Evolutionary conservation across 2,888 invertebrate genomes (phyloP).

Genomic region (Drosophila suboccidentalis): DNA sequence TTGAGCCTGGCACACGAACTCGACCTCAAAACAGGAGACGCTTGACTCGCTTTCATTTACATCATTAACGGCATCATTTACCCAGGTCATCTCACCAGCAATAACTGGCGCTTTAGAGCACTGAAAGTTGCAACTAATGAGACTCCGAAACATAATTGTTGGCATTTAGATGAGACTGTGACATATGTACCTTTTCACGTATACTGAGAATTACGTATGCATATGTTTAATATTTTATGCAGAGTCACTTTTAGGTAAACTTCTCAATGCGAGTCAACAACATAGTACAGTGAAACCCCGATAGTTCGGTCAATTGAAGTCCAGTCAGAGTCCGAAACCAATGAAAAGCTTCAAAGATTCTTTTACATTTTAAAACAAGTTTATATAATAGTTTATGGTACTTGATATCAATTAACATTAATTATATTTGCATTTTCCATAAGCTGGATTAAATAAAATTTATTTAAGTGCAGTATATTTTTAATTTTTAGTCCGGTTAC

Average conservation of each 20-base stretch:
- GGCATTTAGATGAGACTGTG: constrained; percentile 64
- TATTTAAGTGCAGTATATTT: too few species aligned
- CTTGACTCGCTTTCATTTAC: constrained; percentile 69
- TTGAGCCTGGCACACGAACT: constrained; percentile 53
- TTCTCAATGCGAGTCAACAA: constrained; percentile 2
- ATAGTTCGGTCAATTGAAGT: too few species aligned
- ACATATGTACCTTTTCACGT: constrained; percentile 27
- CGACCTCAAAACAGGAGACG: constrained; percentile 65
- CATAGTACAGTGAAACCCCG: background rate
- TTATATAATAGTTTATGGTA: too few species aligned
- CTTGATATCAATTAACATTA: too few species aligned
- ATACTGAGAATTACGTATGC: constrained; percentile 31
- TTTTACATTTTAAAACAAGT: too few species aligned
- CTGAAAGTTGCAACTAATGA: constrained; percentile 77
- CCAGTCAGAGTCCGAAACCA: too few species aligned
- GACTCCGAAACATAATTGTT: constrained; percentile 80
- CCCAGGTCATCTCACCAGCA: constrained; percentile 29
- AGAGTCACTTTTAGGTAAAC: constrained; percentile 6
- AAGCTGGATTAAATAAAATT: too few species aligned
- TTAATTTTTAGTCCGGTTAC: too few species aligned
- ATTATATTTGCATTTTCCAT: too few species aligned
- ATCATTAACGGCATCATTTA: constrained; percentile 79
- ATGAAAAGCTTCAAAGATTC: too few species aligned
- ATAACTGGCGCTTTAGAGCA: constrained; percentile 50
- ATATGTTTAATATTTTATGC: constrained; percentile 13